Conservation (phyloP, 2,797 vertebrate species). For the Myotis planiceps region DNA sequence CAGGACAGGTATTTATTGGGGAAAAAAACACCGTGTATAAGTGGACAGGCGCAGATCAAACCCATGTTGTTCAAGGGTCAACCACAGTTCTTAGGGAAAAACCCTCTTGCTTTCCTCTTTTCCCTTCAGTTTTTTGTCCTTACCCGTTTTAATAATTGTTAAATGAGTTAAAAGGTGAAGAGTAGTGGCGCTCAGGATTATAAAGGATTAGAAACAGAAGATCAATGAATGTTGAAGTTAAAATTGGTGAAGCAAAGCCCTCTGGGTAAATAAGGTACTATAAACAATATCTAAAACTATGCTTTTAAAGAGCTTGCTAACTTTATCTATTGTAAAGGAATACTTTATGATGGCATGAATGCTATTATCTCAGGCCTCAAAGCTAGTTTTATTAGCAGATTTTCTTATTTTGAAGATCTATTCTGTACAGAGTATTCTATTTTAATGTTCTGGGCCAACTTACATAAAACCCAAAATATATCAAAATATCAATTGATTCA, state of each 20-base stretch:
- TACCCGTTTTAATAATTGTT: not conserved
- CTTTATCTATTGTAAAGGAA: not conserved
- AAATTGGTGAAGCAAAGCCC: not conserved
- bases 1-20: not conserved
- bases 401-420: constrained; percentile 22
- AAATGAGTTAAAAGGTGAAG: not conserved
- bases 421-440: constrained; percentile 1
- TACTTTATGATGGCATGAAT: not conserved
- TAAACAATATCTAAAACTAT: not conserved
- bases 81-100: not conserved
- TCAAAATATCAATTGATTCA: constrained; percentile 25
- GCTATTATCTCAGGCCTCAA: not conserved
- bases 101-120: not conserved
- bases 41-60: not conserved
- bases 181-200: not conserved
- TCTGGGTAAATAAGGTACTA: not conserved
- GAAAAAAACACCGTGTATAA: not conserved
- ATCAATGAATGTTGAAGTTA: not conserved
- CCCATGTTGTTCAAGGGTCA: not conserved
- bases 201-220: not conserved
- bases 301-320: not conserved
- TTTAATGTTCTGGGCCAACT: constrained; percentile 29
- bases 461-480: constrained; percentile 30
- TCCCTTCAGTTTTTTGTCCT: not conserved
- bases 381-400: not conserved